These are phyloP conservation scores for Apis mellifera DNA, from an alignment of 1,140 invertebrate genomes.

Conservation along the genomic window DNA sequence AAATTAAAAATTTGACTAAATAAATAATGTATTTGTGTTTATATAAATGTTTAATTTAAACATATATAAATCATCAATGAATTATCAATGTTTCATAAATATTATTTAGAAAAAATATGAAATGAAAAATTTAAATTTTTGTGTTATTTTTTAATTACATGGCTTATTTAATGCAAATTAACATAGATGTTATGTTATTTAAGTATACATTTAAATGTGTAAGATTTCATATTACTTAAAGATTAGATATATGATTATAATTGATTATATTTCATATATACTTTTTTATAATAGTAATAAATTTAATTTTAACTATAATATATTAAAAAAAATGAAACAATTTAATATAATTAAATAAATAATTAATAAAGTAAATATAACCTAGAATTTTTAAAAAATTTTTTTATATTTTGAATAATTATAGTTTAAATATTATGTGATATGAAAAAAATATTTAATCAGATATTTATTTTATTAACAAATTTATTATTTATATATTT, in stretches of 20 bases:
- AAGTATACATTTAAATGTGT: not conserved
- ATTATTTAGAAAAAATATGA: not conserved
- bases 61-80: not conserved
- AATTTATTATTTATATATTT: not conserved
- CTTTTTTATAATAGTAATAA: not conserved
- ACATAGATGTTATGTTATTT: not conserved
- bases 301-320: not conserved
- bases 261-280: not conserved
- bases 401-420: not conserved
- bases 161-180: not conserved
- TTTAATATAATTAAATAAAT: not conserved
- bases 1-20: not conserved
- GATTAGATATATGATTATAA: not conserved
- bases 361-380: constrained; percentile 22
- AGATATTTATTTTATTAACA: not conserved
- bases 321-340: not conserved
- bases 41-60: not conserved
- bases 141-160: not conserved
- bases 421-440: not conserved
- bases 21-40: not conserved
- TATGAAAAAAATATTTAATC: not conserved
- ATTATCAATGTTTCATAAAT: not conserved
- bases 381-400: not conserved
- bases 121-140: not conserved
- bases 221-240: constrained; percentile 7